phyloP scores from a whole-genome alignment of 2,888 invertebrate species.

The Hypena proboscidalis region DNA sequence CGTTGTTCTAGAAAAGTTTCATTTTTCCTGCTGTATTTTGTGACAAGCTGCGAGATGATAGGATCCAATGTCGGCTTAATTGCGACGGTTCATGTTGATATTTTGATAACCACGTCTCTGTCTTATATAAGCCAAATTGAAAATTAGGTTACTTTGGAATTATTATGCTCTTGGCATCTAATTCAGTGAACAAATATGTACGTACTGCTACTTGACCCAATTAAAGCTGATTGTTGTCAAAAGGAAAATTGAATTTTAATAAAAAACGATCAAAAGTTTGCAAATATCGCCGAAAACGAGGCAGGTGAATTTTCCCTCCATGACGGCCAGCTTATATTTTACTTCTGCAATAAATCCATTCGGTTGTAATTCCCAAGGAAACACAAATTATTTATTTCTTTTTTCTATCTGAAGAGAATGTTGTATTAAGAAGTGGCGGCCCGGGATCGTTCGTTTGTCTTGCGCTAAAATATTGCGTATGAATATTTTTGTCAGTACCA shows the following conservation, averaged over 20 bases:
- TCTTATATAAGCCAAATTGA: slow-evolving; percentile 20
- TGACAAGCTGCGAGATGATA: slow-evolving; percentile 15
- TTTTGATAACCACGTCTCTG: slow-evolving; percentile 21
- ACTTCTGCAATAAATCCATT: slow-evolving; percentile 44
- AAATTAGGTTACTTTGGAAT: slow-evolving; percentile 34
- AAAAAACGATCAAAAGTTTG: no score
- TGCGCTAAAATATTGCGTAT: slow-evolving; percentile 22
- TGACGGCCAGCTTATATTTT: slow-evolving; percentile 35
- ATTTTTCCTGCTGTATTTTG: slow-evolving; percentile 12
- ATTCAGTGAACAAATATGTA: slow-evolving; percentile 29
- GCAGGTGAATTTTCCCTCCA: slow-evolving; percentile 31
- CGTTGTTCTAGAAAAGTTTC: slow-evolving; percentile 1
- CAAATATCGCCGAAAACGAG: not conserved
- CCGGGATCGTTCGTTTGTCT: slow-evolving; percentile 31
- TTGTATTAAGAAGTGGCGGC: slow-evolving; percentile 29
- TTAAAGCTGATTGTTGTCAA: slow-evolving; percentile 42
- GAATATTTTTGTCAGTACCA: slow-evolving; percentile 26
- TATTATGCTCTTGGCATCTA: slow-evolving; percentile 33
- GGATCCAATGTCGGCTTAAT: slow-evolving; percentile 17
- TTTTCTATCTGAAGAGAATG: slow-evolving; percentile 34
- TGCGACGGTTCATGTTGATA: slow-evolving; percentile 19
- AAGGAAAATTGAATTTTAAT: slow-evolving; percentile 43
- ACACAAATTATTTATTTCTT: slow-evolving; percentile 46
- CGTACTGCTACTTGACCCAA: slow-evolving; percentile 43
- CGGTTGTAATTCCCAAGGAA: slow-evolving; percentile 40